These are phyloP conservation scores for Zoanthus gigantus DNA, from an alignment of 92 coral and sea anemone genomes.

Conservation along the genomic window DNA sequence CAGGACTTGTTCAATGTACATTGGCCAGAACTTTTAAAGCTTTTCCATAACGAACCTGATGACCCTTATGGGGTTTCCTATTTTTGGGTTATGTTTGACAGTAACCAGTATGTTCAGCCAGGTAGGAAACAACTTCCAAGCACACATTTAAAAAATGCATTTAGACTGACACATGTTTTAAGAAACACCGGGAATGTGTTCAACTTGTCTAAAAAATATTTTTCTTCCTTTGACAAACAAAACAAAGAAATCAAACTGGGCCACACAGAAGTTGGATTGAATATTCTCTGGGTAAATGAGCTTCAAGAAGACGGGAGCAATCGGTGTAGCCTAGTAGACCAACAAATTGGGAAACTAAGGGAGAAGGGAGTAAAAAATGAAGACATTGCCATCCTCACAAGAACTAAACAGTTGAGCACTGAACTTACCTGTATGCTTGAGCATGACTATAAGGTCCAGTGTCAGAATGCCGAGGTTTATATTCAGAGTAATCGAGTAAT, in stretches of 20 bases:
- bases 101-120: constrained; percentile 59
- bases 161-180: constrained; percentile 40
- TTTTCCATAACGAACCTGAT: constrained; percentile 15
- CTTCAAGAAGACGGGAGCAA: background rate
- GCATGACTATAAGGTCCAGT: background rate
- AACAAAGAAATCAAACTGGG: constrained; percentile 27
- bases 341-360: background rate
- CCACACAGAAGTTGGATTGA: constrained; percentile 45
- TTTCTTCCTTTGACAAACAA: background rate
- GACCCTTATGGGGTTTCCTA: background rate
- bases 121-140: background rate
- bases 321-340: background rate
- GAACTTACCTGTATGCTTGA: background rate
- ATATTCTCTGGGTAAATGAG: constrained; percentile 39
- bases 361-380: background rate
- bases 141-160: background rate
- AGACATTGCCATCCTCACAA: constrained; percentile 58
- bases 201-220: constrained; percentile 52
- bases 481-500: background rate
- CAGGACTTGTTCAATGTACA: constrained; percentile 54
- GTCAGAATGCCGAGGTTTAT: constrained; percentile 36
- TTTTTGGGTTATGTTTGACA: constrained; percentile 68
- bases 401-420: background rate
- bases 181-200: constrained; percentile 61
- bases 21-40: constrained; percentile 55